Percentiles rank a stretch among this genome's conserved stretches.
phyloP scores from a whole-genome alignment of 2,113 vertebrate species.

The Lampris incognitus region DNA sequence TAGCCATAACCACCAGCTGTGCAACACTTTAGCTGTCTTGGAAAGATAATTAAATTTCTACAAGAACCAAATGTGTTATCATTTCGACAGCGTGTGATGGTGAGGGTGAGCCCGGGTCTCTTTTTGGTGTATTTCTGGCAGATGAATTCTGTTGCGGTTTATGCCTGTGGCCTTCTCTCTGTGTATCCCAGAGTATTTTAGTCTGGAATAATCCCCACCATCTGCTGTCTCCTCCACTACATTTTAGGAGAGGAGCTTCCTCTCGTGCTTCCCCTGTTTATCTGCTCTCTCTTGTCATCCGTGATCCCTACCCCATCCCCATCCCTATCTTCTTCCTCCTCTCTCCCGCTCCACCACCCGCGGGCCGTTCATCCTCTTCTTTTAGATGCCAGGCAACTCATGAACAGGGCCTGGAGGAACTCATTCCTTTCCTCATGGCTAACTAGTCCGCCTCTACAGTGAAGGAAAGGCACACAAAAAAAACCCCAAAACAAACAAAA shows the following conservation, averaged over 20 bases:
- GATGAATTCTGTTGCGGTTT: slow-evolving; percentile 77
- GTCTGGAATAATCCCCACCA: slow-evolving; percentile 84
- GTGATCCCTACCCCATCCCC: slow-evolving; percentile 7
- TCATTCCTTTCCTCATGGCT: too few relatives aligned
- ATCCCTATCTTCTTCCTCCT: neutral
- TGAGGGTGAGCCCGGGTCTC: slow-evolving; percentile 39
- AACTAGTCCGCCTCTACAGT: too few relatives aligned
- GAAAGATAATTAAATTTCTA: too few relatives aligned
- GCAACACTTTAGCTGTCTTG: too few relatives aligned
- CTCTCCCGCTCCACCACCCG: neutral
- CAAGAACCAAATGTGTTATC: neutral
- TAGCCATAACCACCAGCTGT: too few relatives aligned
- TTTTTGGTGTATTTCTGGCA: slow-evolving; percentile 78
- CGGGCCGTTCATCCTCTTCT: too few relatives aligned
- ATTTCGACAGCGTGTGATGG: slow-evolving; percentile 24
- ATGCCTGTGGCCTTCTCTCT: slow-evolving; percentile 74
- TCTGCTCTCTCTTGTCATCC: slow-evolving; percentile 29
- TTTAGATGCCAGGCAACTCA: too few relatives aligned
- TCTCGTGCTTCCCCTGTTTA: slow-evolving; percentile 33
- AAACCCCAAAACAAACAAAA: too few relatives aligned
- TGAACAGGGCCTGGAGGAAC: too few relatives aligned
- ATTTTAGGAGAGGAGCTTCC: slow-evolving; percentile 60
- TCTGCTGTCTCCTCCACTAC: slow-evolving; percentile 80
- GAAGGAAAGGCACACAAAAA: too few relatives aligned
- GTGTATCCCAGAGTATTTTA: slow-evolving; percentile 83